Conservation (phyloP, 1,140 invertebrate genomes). For the Drosophila pandora region DNA sequence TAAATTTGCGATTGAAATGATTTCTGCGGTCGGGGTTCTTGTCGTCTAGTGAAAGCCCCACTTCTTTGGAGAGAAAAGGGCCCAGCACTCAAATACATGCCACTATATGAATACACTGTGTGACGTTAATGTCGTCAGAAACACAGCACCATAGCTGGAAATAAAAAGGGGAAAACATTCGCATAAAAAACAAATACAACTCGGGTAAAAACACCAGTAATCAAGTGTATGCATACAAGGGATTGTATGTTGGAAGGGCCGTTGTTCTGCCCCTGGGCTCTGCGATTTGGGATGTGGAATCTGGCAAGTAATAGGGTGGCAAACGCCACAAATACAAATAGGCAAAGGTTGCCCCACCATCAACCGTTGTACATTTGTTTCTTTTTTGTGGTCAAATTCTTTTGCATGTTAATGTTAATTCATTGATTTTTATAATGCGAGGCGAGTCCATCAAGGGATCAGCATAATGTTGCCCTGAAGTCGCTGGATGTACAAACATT, state of each 20-base stretch:
- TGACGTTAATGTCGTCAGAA: slow-evolving; percentile 47
- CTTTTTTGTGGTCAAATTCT: slow-evolving; percentile 82
- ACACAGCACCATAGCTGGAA: not conserved
- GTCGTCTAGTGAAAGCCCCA: slow-evolving; percentile 13
- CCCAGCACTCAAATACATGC: slow-evolving; percentile 18
- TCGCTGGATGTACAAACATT: slow-evolving; percentile 60
- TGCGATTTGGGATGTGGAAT: not conserved
- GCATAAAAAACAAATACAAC: slow-evolving; percentile 73
- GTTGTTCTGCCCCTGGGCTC: not conserved
- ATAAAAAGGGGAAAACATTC: slow-evolving; percentile 52
- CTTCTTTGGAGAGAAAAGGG: too few relatives aligned
- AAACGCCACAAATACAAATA: slow-evolving; percentile 53
- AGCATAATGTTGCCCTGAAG: slow-evolving; percentile 22
- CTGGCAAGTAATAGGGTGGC: slow-evolving; percentile 26
- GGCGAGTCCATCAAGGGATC: slow-evolving; percentile 58
- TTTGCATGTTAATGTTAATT: slow-evolving; percentile 80
- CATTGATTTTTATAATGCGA: slow-evolving; percentile 80
- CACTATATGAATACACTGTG: slow-evolving; percentile 34
- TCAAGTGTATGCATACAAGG: slow-evolving; percentile 75
- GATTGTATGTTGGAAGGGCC: slow-evolving; percentile 12
- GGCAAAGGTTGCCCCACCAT: slow-evolving; percentile 28
- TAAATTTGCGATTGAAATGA: slow-evolving; percentile 80
- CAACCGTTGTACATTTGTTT: slow-evolving; percentile 77
- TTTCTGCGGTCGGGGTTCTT: slow-evolving; percentile 38
- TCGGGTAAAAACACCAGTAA: slow-evolving; percentile 67